These are phyloP conservation scores for Xerus rutilus DNA, from an alignment of 2,797 vertebrate species.

Conservation along the genomic window DNA sequence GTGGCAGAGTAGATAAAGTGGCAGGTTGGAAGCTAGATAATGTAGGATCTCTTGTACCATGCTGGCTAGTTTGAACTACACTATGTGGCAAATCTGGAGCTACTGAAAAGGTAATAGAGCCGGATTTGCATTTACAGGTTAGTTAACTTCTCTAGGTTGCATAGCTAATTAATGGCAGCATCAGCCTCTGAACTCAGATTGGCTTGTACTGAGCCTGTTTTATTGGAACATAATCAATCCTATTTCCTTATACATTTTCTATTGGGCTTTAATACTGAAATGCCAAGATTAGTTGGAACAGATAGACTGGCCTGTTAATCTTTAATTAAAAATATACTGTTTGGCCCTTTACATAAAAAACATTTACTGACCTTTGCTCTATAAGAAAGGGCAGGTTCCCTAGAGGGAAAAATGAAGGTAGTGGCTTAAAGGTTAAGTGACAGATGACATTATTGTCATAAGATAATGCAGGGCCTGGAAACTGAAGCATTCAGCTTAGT, in stretches of 20 bases:
- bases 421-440: not conserved
- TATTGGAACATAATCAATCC: not conserved
- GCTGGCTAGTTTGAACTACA: not conserved
- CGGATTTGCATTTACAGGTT: not conserved
- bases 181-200: not conserved
- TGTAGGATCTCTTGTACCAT: not conserved
- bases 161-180: not conserved
- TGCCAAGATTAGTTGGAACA: not conserved
- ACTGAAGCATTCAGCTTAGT: not conserved
- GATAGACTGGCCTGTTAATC: not conserved
- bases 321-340: conserved; percentile 45
- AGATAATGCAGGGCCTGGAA: not conserved
- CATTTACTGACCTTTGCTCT: not conserved
- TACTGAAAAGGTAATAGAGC: not conserved
- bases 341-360: not conserved
- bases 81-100: not conserved
- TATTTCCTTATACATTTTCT: not conserved
- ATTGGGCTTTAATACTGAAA: not conserved
- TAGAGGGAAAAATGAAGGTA: not conserved
- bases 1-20: not conserved
- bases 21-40: not conserved
- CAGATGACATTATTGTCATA: conserved; percentile 29
- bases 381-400: not conserved
- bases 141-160: not conserved
- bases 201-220: not conserved